phyloP scores from a whole-genome alignment of 2,113 vertebrate genomes.

The Sitta europaea region DNA sequence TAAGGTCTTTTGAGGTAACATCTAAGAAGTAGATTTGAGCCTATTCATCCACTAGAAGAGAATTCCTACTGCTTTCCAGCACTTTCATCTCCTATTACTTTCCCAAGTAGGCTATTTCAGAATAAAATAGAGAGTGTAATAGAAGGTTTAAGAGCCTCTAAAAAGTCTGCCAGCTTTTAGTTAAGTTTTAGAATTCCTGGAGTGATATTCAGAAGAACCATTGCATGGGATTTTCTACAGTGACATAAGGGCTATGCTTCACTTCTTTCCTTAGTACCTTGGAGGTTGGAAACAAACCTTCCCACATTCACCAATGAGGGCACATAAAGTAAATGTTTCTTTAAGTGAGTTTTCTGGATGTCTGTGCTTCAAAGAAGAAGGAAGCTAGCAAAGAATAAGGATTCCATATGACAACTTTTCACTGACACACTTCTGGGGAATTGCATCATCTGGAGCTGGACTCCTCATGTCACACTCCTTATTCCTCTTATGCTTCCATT shows the following conservation, averaged over 20 bases:
- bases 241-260: background rate
- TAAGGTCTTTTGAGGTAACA: background rate
- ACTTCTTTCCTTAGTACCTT: background rate
- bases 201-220: background rate
- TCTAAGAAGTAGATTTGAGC: background rate
- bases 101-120: background rate
- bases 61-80: background rate
- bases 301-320: rapidly evolving
- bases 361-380: background rate
- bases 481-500: background rate
- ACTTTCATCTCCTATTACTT: background rate
- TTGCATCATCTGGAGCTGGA: background rate
- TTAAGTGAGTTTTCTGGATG: background rate
- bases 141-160: background rate
- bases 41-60: background rate
- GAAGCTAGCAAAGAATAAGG: background rate
- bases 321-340: background rate
- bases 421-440: background rate
- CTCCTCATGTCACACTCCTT: background rate
- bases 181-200: background rate
- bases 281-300: background rate
- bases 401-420: background rate
- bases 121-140: background rate
- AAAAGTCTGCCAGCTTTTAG: background rate
- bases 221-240: background rate